phyloP scores from a whole-genome alignment of 1,140 invertebrate species.

The Penaeus indicus region DNA sequence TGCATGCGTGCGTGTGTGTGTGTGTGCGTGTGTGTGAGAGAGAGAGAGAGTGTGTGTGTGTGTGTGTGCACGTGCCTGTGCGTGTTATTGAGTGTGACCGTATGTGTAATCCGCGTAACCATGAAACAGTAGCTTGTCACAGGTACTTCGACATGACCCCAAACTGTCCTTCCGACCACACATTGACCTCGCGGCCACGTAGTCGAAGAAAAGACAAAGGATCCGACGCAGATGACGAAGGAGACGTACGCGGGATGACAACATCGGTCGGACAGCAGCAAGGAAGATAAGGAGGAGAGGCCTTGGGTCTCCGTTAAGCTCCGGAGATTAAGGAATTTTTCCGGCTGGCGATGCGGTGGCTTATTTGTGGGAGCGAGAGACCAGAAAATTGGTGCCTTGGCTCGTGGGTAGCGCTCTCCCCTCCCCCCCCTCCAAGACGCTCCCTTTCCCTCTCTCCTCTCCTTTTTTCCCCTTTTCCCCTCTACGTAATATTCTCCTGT shows the following conservation, averaged over 20 bases:
- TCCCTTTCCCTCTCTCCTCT: not conserved
- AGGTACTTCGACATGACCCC: too few species aligned
- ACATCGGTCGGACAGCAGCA: not conserved
- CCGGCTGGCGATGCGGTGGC: conserved; percentile 50
- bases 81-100: too few species aligned
- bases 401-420: not conserved
- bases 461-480: not conserved
- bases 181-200: too few species aligned
- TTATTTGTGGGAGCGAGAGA: conserved; percentile 55
- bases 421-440: not conserved
- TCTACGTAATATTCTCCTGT: not conserved
- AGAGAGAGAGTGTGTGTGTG: too few species aligned
- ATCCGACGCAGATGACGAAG: not conserved
- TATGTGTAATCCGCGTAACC: too few species aligned
- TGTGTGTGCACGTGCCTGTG: too few species aligned
- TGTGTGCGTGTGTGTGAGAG: too few species aligned
- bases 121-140: too few species aligned
- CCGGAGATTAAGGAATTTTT: conserved; percentile 54
- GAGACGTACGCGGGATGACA: not conserved
- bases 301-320: conserved; percentile 34
- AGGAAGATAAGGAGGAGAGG: too few species aligned
- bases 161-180: too few species aligned
- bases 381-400: conserved; percentile 47
- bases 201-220: too few species aligned
- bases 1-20: too few species aligned